These are phyloP conservation scores for Alethe castanea DNA, from an alignment of 2,113 vertebrate genomes.

Conservation along the genomic window DNA sequence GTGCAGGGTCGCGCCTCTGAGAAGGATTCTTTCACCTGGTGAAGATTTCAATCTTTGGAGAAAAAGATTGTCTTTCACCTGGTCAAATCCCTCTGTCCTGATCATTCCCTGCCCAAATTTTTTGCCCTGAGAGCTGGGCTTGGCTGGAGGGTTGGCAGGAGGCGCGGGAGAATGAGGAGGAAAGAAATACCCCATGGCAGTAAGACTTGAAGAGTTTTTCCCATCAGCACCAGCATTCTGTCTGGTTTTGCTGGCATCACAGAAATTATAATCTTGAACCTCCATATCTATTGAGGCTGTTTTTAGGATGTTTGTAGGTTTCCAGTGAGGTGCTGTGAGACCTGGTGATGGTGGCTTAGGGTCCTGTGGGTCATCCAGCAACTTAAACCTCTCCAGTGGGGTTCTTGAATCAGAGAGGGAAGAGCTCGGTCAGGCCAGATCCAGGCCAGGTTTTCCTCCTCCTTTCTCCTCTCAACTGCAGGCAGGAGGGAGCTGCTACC, in stretches of 20 bases:
- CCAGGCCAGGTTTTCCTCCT: slow-evolving; percentile 38
- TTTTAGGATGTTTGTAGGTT: background rate
- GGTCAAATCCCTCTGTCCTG: background rate
- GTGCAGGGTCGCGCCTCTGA: rapidly evolving
- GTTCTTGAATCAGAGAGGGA: background rate
- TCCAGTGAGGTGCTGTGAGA: background rate
- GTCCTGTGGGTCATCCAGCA: rapidly evolving
- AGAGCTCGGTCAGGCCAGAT: background rate
- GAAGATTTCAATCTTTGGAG: background rate
- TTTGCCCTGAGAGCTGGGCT: background rate
- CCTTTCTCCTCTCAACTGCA: background rate
- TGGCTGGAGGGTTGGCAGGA: background rate
- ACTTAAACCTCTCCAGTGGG: background rate
- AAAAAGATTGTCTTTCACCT: background rate
- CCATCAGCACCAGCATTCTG: background rate
- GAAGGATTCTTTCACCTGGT: background rate
- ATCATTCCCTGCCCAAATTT: rapidly evolving
- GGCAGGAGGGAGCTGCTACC: slow-evolving; percentile 37
- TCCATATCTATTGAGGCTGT: background rate
- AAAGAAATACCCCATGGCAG: background rate
- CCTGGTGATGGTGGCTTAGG: background rate
- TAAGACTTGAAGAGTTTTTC: background rate
- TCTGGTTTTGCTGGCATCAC: background rate
- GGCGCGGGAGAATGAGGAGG: background rate
- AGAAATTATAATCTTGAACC: background rate